Evolutionary conservation across 2,888 invertebrate genomes (phyloP).

Genomic region (Volucella inflata): DNA sequence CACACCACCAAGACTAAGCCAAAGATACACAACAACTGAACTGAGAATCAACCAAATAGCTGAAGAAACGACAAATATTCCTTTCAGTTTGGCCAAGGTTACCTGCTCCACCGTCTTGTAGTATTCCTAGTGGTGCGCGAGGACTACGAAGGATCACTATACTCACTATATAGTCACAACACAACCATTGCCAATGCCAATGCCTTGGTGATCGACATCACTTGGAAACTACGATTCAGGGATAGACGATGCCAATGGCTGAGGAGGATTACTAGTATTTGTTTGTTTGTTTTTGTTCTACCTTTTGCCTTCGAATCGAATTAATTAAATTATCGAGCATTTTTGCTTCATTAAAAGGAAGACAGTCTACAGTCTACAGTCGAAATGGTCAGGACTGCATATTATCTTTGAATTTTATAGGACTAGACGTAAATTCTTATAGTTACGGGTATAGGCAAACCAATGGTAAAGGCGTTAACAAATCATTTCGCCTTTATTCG

Average conservation of each 20-base stretch:
- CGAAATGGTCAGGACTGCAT: background rate
- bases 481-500: too few relatives aligned
- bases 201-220: slow-evolving; percentile 18
- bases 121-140: slow-evolving; percentile 19
- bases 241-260: slow-evolving; percentile 1
- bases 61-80: slow-evolving; percentile 26
- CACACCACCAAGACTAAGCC: slow-evolving; percentile 22
- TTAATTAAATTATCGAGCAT: slow-evolving; percentile 27
- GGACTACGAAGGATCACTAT: slow-evolving; percentile 30
- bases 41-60: too few relatives aligned
- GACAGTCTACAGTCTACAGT: background rate
- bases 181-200: background rate
- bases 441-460: too few relatives aligned
- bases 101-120: slow-evolving; percentile 3
- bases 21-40: slow-evolving; percentile 10
- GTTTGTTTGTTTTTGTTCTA: too few relatives aligned
- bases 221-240: background rate
- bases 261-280: too few relatives aligned
- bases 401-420: too few relatives aligned
- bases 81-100: slow-evolving; percentile 12
- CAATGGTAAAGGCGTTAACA: too few relatives aligned
- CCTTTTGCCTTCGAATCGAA: background rate
- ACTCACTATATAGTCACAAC: background rate
- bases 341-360: slow-evolving; percentile 22
- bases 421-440: too few relatives aligned